Conservation (phyloP, 2,797 vertebrate species). For the Gymnoscopelus microlampas region DNA sequence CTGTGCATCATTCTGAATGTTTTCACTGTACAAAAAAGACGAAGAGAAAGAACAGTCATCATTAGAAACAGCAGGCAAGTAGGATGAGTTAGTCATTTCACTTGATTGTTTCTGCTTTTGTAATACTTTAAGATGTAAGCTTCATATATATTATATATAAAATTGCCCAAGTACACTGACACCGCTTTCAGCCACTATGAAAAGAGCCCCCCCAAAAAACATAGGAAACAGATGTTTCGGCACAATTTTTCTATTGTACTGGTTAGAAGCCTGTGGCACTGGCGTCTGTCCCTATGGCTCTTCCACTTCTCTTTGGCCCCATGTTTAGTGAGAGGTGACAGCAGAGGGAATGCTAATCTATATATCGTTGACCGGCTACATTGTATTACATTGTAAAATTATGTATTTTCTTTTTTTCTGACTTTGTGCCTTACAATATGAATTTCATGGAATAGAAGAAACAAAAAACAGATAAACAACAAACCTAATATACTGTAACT, state of each 20-base stretch:
- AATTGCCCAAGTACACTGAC: slow-evolving; percentile 57
- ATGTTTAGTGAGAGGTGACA: slow-evolving; percentile 52
- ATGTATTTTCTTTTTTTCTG: no score
- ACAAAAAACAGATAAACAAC: no score
- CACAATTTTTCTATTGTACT: slow-evolving; percentile 77
- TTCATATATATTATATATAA: slow-evolving; percentile 54
- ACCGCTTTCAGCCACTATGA: slow-evolving; percentile 61
- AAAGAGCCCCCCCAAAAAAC: slow-evolving; percentile 48
- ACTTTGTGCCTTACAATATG: no score
- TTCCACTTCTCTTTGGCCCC: slow-evolving; percentile 41
- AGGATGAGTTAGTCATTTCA: slow-evolving; percentile 33
- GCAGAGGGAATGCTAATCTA: slow-evolving; percentile 4
- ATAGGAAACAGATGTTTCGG: slow-evolving; percentile 77
- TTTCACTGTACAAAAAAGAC: no score
- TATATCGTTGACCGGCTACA: no score
- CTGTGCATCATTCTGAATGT: no score
- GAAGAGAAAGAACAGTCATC: background rate
- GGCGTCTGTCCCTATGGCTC: slow-evolving; percentile 49
- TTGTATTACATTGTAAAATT: no score
- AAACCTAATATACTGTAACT: no score
- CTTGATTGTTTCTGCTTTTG: slow-evolving; percentile 59
- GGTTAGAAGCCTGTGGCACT: slow-evolving; percentile 51
- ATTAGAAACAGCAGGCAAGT: slow-evolving; percentile 38
- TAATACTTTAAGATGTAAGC: slow-evolving; percentile 50
- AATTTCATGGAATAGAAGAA: no score